phyloP scores from a whole-genome alignment of 2,888 invertebrate species.

The Merodon equestris region DNA sequence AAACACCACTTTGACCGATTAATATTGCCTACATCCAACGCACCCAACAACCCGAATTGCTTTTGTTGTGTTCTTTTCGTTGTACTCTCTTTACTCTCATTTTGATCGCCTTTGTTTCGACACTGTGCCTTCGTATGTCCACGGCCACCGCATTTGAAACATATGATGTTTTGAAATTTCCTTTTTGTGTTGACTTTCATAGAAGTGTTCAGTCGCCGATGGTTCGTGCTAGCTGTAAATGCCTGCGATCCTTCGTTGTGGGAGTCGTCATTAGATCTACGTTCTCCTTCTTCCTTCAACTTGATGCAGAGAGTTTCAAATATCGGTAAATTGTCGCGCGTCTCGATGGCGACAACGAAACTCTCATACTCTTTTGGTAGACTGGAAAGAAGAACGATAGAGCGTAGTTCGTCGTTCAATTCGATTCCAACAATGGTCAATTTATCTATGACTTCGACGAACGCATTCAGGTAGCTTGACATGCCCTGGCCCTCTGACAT shows the following conservation, averaged over 20 bases:
- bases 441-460: conserved; percentile 41
- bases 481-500: conserved; percentile 27
- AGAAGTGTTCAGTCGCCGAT: background rate
- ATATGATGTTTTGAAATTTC: background rate
- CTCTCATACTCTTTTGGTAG: conserved; percentile 38
- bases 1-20: background rate
- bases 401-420: conserved; percentile 23
- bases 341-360: conserved; percentile 52
- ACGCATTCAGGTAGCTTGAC: conserved; percentile 27
- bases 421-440: conserved; percentile 31
- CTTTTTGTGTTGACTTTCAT: background rate
- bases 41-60: background rate
- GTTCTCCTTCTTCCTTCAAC: conserved; percentile 38
- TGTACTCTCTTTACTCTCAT: background rate
- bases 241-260: background rate
- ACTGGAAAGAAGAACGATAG: conserved; percentile 31
- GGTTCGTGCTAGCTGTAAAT: background rate
- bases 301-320: conserved; percentile 36
- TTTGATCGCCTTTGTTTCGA: no score
- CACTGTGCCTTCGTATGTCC: background rate
- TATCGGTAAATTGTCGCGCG: conserved; percentile 33
- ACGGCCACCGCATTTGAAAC: background rate
- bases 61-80: no score
- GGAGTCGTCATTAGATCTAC: background rate
- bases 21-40: background rate